Evolutionary conservation across 2,113 vertebrate species (phyloP), one percentile per base, ranked within the genome.

Genomic region (Xiphophorus couchianus): DNA sequence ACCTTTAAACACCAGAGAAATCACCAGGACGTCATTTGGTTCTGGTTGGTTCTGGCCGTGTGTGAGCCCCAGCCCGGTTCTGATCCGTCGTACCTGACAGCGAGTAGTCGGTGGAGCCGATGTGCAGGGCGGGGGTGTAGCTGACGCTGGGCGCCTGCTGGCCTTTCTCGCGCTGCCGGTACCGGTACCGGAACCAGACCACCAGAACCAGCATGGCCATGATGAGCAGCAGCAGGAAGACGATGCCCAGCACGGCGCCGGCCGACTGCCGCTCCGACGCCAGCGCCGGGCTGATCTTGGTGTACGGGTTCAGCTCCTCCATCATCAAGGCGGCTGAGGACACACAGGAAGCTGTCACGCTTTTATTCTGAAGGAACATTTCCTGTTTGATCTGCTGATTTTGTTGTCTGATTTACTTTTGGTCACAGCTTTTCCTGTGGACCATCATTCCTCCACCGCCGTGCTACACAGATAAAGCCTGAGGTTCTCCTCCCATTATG

Each of bases 221-320:
- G 86, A 97, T 94, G 93, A 98, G 95, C 88, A 97, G 93, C 85
- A 98, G 87, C 83, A 98, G 95, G 85, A 97, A 93, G 86, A 97
- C 79, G 86, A 97, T 96, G 69, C 97, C 97, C 33, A 97, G 94
- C 76, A 97, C 94, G 19, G 96, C 96, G 25, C 96, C 96, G 65
- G 96, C 95, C 0, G 96, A 97, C 90, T 97, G 97, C 11, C 93
- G 95, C 92, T 97, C 96, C 0, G 96, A 95, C 37, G 94, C 96
- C 91, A 97, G 91, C 2, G 96, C 97, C 0, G 97, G 97, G 85
- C 97, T 97, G 94, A 98, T 97, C 94, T 97, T 98, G 77, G 97
- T 98, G 94, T 98, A 98, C 42, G 97, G 96, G 82, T 98, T 98
- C 92, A 98, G 92, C 87, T 97, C 96, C 87, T 98, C 96, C 97